Percentiles rank a stretch among this genome's conserved stretches.
Conservation (phyloP, 1,140 invertebrate genomes). For the Drosophila quadrilineata region DNA sequence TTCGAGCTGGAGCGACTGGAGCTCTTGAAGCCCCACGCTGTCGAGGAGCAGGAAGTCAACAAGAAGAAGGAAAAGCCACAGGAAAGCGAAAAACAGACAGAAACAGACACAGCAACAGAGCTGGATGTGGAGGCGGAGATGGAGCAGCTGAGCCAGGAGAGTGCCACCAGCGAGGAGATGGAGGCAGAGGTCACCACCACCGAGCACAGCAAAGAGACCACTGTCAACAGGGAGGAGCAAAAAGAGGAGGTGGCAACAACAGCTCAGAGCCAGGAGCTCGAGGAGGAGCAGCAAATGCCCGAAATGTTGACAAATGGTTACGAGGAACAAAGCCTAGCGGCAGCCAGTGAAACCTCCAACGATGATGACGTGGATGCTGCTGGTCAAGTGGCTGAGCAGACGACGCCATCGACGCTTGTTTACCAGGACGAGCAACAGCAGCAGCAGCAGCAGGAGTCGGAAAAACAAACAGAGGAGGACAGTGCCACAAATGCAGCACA, state of each 20-base stretch:
- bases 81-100: not conserved
- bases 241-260: not conserved
- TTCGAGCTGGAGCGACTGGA: conserved; percentile 43
- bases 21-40: conserved; percentile 5
- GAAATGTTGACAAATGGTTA: conserved; percentile 68
- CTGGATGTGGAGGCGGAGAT: not conserved
- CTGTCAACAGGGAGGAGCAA: conserved; percentile 17
- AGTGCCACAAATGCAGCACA: conserved; percentile 56
- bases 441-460: conserved; percentile 14
- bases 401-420: conserved; percentile 28
- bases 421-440: conserved; percentile 37
- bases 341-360: conserved; percentile 11
- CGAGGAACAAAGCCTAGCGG: conserved; percentile 44
- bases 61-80: not conserved
- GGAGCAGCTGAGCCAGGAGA: not conserved
- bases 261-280: conserved; percentile 1
- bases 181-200: conserved; percentile 9
- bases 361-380: too few relatives aligned
- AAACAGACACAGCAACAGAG: not conserved
- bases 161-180: not conserved
- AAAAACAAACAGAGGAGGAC: conserved; percentile 35
- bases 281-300: conserved; percentile 56
- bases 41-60: conserved; percentile 41
- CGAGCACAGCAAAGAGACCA: conserved; percentile 29
- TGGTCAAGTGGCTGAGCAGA: too few relatives aligned